A percentile compares a stretch with the other conserved stretches of the same genome.
Evolutionary conservation across 2,888 invertebrate genomes (phyloP).

Genomic region (Chouioia cunea): DNA sequence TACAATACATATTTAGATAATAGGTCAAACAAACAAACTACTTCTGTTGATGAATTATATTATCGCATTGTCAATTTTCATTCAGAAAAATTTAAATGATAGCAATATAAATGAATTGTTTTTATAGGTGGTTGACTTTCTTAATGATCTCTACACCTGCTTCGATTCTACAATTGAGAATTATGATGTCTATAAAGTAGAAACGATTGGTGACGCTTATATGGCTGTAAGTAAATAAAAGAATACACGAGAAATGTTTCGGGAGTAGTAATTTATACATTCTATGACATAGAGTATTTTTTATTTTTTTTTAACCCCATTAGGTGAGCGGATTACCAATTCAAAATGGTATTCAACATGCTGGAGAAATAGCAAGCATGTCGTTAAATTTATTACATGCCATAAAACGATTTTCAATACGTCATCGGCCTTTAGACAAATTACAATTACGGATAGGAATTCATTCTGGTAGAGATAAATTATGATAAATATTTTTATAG

Average conservation of each 20-base stretch:
- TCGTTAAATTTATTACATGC: slow-evolving; percentile 87
- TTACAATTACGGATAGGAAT: slow-evolving; percentile 90
- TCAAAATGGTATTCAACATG: slow-evolving; percentile 89
- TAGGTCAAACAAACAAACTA: too few species aligned
- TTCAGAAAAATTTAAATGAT: too few species aligned
- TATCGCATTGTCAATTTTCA: too few species aligned
- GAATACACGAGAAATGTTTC: too few species aligned
- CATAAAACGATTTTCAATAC: slow-evolving; percentile 87
- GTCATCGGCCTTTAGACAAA: slow-evolving; percentile 87
- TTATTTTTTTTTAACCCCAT: slow-evolving; percentile 41
- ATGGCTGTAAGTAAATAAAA: slow-evolving; percentile 87
- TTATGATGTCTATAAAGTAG: slow-evolving; percentile 95
- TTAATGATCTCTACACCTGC: slow-evolving; percentile 94
- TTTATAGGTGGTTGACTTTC: slow-evolving; percentile 89
- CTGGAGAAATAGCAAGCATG: slow-evolving; percentile 94
- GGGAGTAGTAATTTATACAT: slow-evolving; percentile 2
- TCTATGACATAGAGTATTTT: slow-evolving; percentile 1
- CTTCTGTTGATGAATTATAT: too few species aligned
- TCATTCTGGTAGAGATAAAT: slow-evolving; percentile 80
- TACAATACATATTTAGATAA: too few species aligned
- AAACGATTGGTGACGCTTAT: slow-evolving; percentile 92
- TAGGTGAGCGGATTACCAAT: slow-evolving; percentile 90
- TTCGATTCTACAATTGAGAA: slow-evolving; percentile 95
- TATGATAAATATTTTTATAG: not conserved
- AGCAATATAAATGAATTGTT: slow-evolving; percentile 11